phyloP scores from a whole-genome alignment of 1,140 invertebrate species.

The Microplitis mediator region DNA sequence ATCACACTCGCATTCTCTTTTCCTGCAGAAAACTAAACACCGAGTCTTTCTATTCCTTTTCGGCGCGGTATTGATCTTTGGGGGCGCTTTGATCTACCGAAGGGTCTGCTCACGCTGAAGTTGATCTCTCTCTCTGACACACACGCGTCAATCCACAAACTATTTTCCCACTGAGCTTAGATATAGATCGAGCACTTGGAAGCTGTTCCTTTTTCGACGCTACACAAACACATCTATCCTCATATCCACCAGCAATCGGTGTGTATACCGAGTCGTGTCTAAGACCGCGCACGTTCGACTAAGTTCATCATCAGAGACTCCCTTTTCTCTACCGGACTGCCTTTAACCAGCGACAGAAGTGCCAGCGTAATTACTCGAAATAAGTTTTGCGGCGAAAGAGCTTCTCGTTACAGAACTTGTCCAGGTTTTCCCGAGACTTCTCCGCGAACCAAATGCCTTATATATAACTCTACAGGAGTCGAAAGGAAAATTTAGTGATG shows the following conservation, averaged over 20 bases:
- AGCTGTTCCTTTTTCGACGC: not conserved
- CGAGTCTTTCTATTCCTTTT: not conserved
- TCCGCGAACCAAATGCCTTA: too few species aligned
- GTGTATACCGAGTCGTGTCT: slow-evolving; percentile 6
- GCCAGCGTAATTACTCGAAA: slow-evolving; percentile 57
- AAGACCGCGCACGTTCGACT: slow-evolving; percentile 43
- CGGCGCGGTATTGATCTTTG: slow-evolving; percentile 35
- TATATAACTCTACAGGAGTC: too few species aligned
- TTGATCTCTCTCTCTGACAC: slow-evolving; percentile 13
- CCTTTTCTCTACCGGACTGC: slow-evolving; percentile 28
- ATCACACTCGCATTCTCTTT: slow-evolving; percentile 35
- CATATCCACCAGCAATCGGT: too few species aligned
- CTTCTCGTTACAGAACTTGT: slow-evolving; percentile 31
- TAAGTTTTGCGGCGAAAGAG: slow-evolving; percentile 49
- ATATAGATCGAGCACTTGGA: not conserved
- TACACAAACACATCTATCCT: slow-evolving; percentile 6
- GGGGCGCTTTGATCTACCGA: slow-evolving; percentile 36
- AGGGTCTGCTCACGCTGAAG: slow-evolving; percentile 7
- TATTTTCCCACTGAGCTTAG: slow-evolving; percentile 11
- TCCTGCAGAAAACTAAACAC: slow-evolving; percentile 21
- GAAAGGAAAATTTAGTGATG: too few species aligned
- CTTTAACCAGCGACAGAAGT: slow-evolving; percentile 40
- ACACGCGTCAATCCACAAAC: slow-evolving; percentile 6
- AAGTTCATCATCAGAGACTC: slow-evolving; percentile 50
- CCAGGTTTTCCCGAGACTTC: not conserved